Evolutionary conservation across 2,797 vertebrate species (phyloP).

Genomic region (Rachycentron canadum): DNA sequence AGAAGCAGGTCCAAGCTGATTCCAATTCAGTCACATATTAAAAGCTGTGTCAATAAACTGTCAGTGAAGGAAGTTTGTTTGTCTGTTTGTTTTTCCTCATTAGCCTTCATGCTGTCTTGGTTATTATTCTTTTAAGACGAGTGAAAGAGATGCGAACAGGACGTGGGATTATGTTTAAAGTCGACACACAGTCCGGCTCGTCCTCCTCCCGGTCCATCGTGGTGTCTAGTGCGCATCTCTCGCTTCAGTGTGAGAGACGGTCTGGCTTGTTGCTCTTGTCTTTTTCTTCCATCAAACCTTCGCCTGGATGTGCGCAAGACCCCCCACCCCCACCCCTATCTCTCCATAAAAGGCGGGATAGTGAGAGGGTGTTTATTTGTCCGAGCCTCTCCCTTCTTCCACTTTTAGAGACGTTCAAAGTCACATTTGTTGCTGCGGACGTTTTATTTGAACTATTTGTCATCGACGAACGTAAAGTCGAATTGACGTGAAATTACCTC

Average conservation of each 20-base stretch:
- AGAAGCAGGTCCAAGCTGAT: not conserved
- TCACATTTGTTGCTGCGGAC: not conserved
- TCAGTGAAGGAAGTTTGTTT: not conserved
- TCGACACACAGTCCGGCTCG: slow-evolving; percentile 6
- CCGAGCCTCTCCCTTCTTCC: not conserved
- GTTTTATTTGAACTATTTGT: slow-evolving; percentile 5
- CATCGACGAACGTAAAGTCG: not conserved
- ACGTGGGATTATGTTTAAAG: not conserved
- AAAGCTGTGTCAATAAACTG: slow-evolving; percentile 4
- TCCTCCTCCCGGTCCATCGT: slow-evolving; percentile 39
- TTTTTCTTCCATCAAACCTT: slow-evolving; percentile 29
- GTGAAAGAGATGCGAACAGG: slow-evolving; percentile 1
- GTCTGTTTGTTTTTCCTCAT: not conserved
- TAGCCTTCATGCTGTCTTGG: slow-evolving; percentile 17
- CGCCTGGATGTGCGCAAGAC: slow-evolving; percentile 47
- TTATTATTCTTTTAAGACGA: not conserved
- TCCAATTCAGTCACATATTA: not conserved
- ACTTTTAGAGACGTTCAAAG: not conserved
- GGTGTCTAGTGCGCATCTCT: slow-evolving; percentile 24
- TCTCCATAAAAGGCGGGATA: slow-evolving; percentile 53
- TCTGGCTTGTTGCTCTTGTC: slow-evolving; percentile 19
- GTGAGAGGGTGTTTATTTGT: slow-evolving; percentile 14
- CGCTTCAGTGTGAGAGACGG: slow-evolving; percentile 2
- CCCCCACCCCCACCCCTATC: slow-evolving; percentile 1
- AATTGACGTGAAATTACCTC: not conserved